A percentile compares a stretch with the other conserved stretches of the same genome.
Evolutionary conservation across 2,113 vertebrate genomes (phyloP).

Genomic region (Coryphaenoides rupestris): DNA sequence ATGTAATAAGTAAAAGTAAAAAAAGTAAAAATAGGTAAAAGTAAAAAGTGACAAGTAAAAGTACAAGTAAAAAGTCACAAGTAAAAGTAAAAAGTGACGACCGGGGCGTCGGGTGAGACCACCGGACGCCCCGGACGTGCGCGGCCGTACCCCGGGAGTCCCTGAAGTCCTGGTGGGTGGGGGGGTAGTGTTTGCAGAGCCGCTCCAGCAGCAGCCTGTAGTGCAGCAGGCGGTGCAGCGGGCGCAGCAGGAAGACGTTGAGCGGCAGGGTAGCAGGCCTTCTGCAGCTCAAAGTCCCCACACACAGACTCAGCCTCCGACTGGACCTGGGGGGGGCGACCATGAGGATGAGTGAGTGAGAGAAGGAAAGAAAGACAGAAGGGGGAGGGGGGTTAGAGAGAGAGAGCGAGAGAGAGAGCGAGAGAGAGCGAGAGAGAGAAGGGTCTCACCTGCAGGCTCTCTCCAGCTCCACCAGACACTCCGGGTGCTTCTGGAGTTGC

Average conservation of each 20-base stretch:
- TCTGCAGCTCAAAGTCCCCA: conserved; percentile 92
- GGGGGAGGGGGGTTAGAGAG: background rate
- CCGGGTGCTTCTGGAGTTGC: conserved; percentile 87
- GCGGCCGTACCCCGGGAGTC: conserved; percentile 82
- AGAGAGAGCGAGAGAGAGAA: too few relatives aligned
- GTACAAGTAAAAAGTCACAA: too few relatives aligned
- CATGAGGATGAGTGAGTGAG: too few relatives aligned
- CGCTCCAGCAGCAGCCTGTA: conserved; percentile 96
- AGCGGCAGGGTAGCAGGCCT: conserved; percentile 94
- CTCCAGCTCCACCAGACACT: conserved; percentile 87
- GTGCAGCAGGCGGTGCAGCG: conserved; percentile 93
- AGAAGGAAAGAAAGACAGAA: too few relatives aligned
- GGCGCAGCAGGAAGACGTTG: conserved; percentile 92
- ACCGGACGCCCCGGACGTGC: too few relatives aligned
- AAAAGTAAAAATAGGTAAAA: too few relatives aligned
- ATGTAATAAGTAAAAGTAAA: too few relatives aligned
- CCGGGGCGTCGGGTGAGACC: too few relatives aligned
- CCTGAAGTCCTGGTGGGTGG: conserved; percentile 86
- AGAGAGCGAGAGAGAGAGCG: too few relatives aligned
- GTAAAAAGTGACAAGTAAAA: too few relatives aligned
- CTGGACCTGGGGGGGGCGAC: conserved; percentile 71
- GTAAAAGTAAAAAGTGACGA: too few relatives aligned
- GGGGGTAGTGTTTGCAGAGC: conserved; percentile 90
- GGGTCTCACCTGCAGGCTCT: conserved; percentile 68
- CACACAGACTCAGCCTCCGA: conserved; percentile 79